Conservation (phyloP, 2,113 vertebrate species). For the Monopterus albus region DNA sequence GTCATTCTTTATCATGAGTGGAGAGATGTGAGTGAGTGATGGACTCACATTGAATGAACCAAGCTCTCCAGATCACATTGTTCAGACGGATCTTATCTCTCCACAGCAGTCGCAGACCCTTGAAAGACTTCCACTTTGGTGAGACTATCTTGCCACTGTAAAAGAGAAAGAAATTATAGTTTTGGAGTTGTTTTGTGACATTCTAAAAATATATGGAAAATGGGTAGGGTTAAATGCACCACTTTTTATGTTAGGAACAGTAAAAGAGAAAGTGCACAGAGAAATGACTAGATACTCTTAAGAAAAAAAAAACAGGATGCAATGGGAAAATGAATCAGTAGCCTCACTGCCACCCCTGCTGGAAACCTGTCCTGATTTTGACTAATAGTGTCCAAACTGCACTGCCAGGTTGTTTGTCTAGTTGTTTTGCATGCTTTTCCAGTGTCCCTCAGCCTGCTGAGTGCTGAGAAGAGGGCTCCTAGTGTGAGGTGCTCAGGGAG, state of each 20-base stretch:
- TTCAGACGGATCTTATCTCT: conserved; percentile 97
- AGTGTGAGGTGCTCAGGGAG: conserved; percentile 59
- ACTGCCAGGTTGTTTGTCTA: conserved; percentile 48
- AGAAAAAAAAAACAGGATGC: background rate
- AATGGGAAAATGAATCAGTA: background rate
- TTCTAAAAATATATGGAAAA: background rate
- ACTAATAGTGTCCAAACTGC: conserved; percentile 40
- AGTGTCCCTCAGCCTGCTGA: conserved; percentile 28
- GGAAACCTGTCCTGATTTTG: conserved; percentile 53
- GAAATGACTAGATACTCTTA: background rate
- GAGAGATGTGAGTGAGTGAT: too few relatives aligned
- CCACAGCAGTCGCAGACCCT: conserved; percentile 93
- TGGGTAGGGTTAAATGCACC: background rate
- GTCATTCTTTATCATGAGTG: background rate
- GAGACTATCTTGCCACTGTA: conserved; percentile 93
- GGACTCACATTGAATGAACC: conserved; percentile 97
- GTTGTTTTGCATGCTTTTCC: background rate
- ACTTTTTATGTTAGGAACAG: background rate
- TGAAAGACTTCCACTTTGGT: conserved; percentile 99
- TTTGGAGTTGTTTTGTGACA: background rate
- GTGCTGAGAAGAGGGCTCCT: conserved; percentile 46
- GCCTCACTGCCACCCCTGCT: background rate
- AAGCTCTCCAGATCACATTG: conserved; percentile 98
- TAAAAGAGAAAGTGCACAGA: background rate
- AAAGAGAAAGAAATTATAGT: background rate